A percentile compares a stretch with the other conserved stretches of the same genome.
Evolutionary conservation across 2,888 invertebrate genomes (phyloP).

Genomic region (Ochropacha duplaris): DNA sequence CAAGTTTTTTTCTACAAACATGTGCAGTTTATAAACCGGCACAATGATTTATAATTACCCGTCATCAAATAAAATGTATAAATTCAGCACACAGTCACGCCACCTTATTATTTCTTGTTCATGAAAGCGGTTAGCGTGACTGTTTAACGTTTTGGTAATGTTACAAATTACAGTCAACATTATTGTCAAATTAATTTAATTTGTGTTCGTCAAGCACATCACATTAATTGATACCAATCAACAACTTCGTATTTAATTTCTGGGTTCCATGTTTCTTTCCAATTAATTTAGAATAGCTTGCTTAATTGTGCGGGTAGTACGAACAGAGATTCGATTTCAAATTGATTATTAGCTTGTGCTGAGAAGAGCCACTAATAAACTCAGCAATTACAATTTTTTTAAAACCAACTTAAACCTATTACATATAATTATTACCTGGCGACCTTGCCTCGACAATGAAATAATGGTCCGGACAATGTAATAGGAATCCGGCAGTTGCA

Average conservation of each 20-base stretch:
- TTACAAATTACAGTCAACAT: not conserved
- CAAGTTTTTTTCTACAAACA: too few relatives aligned
- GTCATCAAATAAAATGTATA: not conserved
- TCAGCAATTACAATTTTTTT: too few relatives aligned
- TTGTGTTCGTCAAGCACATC: not conserved
- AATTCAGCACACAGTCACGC: not conserved
- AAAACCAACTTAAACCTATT: too few relatives aligned
- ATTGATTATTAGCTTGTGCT: too few relatives aligned
- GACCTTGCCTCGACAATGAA: too few relatives aligned
- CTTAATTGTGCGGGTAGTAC: not conserved
- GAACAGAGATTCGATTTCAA: too few relatives aligned
- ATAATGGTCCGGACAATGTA: too few relatives aligned
- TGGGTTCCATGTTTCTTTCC: not conserved
- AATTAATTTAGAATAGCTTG: not conserved
- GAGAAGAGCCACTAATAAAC: too few relatives aligned
- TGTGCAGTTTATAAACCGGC: not conserved
- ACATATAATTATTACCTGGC: too few relatives aligned
- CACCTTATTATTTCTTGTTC: not conserved
- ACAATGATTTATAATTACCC: not conserved
- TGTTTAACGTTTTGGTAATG: not conserved
- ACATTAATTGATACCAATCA: not conserved
- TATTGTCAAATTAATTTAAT: not conserved
- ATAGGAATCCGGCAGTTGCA: too few relatives aligned
- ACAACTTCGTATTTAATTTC: not conserved
- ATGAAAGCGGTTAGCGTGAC: not conserved